Conservation (phyloP, 2,888 invertebrate species). For the Miltochrista miniata region DNA sequence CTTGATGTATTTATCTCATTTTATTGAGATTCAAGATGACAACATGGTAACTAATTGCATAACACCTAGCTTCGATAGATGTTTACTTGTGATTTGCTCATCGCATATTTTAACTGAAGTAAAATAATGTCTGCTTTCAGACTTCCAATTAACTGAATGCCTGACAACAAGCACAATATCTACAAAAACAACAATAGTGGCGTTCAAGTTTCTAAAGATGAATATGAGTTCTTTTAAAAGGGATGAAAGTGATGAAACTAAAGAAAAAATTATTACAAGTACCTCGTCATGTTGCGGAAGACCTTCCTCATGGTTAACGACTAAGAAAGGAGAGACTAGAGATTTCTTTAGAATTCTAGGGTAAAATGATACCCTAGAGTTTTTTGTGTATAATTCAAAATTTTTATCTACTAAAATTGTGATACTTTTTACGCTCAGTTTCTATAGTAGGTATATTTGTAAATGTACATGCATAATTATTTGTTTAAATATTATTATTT, state of each 20-base stretch:
- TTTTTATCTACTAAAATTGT: no score
- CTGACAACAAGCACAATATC: neutral
- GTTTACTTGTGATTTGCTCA: no score
- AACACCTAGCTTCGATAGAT: no score
- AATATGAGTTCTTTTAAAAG: no score
- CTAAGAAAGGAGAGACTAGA: constrained; percentile 52
- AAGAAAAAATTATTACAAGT: neutral
- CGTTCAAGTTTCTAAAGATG: neutral
- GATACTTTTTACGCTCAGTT: no score
- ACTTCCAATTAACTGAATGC: neutral
- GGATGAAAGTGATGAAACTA: no score
- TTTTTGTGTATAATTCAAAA: no score
- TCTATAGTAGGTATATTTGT: no score
- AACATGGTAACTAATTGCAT: no score
- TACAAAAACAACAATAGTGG: neutral
- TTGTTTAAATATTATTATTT: neutral
- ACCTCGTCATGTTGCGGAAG: constrained; percentile 24
- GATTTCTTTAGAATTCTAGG: constrained; percentile 50
- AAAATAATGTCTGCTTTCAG: constrained; percentile 1
- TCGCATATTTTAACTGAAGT: no score
- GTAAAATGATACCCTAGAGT: neutral
- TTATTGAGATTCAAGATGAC: no score
- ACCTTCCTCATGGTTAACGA: constrained; percentile 49
- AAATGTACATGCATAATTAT: neutral
- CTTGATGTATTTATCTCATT: no score